A percentile compares a stretch with the other conserved stretches of the same genome.
Evolutionary conservation across 1,140 invertebrate species (phyloP).

Genomic region (Phortica variegata): DNA sequence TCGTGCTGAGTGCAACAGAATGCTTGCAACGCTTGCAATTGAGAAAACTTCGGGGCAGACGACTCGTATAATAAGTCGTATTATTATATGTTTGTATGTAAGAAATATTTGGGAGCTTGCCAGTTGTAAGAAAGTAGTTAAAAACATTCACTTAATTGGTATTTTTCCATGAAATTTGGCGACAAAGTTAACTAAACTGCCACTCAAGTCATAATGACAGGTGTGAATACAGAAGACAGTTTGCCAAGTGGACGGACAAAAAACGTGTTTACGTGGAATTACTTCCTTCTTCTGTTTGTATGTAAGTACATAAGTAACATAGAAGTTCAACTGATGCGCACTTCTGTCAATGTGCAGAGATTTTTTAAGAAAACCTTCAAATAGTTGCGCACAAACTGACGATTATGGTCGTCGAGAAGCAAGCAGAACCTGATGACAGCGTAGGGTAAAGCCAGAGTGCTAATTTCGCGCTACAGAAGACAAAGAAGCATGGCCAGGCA

Average conservation of each 20-base stretch:
- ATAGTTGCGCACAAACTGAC: not conserved
- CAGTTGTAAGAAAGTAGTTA: conserved; percentile 23
- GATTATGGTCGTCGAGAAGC: not conserved
- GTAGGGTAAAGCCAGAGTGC: too few relatives aligned
- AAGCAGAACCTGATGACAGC: too few relatives aligned
- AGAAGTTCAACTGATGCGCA: not conserved
- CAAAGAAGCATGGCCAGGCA: not conserved
- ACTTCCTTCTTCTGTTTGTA: not conserved
- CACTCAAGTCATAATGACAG: not conserved
- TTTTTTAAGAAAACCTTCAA: too few relatives aligned
- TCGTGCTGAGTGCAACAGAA: not conserved
- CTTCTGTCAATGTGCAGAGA: too few relatives aligned
- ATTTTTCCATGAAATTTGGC: not conserved
- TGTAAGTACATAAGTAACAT: not conserved
- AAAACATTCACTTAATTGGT: not conserved
- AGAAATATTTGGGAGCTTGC: too few relatives aligned
- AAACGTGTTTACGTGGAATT: not conserved
- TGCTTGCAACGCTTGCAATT: conserved; percentile 34
- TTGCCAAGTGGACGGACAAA: not conserved
- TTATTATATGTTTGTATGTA: too few relatives aligned
- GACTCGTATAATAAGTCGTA: too few relatives aligned
- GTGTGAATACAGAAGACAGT: not conserved
- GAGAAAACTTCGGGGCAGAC: conserved; percentile 47
- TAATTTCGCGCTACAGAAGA: not conserved
- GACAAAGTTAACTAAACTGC: not conserved